phyloP scores from a whole-genome alignment of 2,888 invertebrate species.

The Cantharis rufa region DNA sequence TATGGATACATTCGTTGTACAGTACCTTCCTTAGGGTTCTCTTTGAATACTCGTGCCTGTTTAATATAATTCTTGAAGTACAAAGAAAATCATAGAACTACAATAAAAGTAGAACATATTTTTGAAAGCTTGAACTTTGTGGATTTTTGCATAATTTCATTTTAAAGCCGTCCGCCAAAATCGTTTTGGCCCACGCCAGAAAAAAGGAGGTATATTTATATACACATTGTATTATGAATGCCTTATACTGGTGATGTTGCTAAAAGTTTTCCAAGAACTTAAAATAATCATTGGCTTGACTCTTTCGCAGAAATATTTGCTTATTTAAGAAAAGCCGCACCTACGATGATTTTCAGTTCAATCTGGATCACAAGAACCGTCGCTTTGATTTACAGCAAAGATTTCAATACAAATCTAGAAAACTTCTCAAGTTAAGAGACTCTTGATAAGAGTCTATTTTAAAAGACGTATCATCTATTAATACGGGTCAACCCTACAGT shows the following conservation, averaged over 20 bases:
- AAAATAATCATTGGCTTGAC: not conserved
- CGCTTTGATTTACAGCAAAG: too few relatives aligned
- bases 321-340: not conserved
- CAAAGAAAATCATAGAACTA: constrained; percentile 2
- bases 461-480: too few relatives aligned
- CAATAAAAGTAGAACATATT: not conserved
- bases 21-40: constrained; percentile 2
- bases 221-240: not conserved
- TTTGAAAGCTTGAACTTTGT: too few relatives aligned
- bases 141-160: not conserved
- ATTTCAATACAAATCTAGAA: too few relatives aligned
- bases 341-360: too few relatives aligned
- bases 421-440: too few relatives aligned
- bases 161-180: not conserved
- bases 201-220: not conserved
- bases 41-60: constrained; percentile 14
- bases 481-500: too few relatives aligned
- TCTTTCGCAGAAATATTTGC: not conserved
- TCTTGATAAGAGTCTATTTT: too few relatives aligned
- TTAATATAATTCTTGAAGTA: constrained; percentile 1
- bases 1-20: constrained; percentile 26
- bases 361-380: too few relatives aligned
- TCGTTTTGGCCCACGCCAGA: not conserved
- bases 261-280: not conserved
- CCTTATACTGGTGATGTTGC: not conserved